Evolutionary conservation across 2,797 vertebrate species (phyloP).

Genomic region (Notolepis coatsorum): DNA sequence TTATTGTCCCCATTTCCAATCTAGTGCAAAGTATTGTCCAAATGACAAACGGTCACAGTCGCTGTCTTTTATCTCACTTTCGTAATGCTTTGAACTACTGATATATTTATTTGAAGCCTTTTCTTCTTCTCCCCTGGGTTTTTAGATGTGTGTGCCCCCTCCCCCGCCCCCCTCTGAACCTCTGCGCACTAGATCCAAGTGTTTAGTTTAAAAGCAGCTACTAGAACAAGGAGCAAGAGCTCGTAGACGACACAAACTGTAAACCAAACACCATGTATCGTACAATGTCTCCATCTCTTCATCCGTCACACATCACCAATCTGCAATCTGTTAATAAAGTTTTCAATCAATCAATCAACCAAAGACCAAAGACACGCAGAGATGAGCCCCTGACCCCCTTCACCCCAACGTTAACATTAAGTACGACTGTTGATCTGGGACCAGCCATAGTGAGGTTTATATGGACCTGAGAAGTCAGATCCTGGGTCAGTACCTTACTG

Average conservation of each 20-base stretch:
- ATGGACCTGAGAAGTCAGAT: too few species aligned
- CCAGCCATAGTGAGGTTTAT: too few species aligned
- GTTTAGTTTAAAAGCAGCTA: constrained; percentile 34
- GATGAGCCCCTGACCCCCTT: too few species aligned
- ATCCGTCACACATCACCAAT: too few species aligned
- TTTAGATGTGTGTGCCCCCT: neutral
- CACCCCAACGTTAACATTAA: too few species aligned
- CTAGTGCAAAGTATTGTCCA: constrained; percentile 62
- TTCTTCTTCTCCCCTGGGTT: constrained; percentile 13
- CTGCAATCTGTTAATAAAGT: too few species aligned
- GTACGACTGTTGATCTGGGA: too few species aligned
- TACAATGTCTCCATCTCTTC: constrained; percentile 7
- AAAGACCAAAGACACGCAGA: too few species aligned
- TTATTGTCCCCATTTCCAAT: constrained; percentile 12
- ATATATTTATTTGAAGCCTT: constrained; percentile 68
- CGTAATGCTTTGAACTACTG: constrained; percentile 55
- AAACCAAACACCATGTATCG: neutral
- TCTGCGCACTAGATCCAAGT: constrained; percentile 32
- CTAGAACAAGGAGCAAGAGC: neutral
- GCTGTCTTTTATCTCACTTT: constrained; percentile 16
- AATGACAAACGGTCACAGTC: constrained; percentile 22
- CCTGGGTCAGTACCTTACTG: too few species aligned
- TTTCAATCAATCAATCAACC: too few species aligned
- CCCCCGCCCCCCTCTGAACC: constrained; percentile 15
- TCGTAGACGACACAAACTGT: constrained; percentile 19